phyloP scores from a whole-genome alignment of 2,113 vertebrate genomes.

The Regulus satrapa region DNA sequence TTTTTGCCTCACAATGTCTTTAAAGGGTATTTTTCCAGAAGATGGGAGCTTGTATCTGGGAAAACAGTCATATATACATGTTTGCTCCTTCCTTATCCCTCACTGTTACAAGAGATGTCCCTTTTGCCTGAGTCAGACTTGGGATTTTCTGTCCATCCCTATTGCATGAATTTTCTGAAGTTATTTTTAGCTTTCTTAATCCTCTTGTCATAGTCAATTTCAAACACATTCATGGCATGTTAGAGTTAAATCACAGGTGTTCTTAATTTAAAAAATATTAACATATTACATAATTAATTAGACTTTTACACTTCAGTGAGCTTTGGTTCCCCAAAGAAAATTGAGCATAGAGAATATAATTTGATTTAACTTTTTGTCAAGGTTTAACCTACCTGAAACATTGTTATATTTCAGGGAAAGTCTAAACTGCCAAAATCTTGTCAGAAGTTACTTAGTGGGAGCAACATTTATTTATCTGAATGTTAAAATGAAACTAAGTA shows the following conservation, averaged over 20 bases:
- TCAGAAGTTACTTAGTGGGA: constrained; percentile 14
- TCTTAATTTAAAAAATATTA: constrained; percentile 80
- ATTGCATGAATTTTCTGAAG: background rate
- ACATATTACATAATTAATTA: constrained; percentile 79
- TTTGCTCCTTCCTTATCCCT: background rate
- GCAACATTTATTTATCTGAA: background rate
- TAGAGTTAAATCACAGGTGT: constrained; percentile 69
- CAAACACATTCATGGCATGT: constrained; percentile 36
- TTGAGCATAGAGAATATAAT: constrained; percentile 73
- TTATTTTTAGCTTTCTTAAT: constrained; percentile 15
- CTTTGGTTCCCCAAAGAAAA: constrained; percentile 75
- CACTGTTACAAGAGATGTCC: background rate
- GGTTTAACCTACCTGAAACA: constrained; percentile 77
- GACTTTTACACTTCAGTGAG: constrained; percentile 74
- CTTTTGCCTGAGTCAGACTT: background rate
- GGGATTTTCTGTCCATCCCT: background rate
- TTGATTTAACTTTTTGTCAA: constrained; percentile 77
- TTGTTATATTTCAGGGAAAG: constrained; percentile 59
- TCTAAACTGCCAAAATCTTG: constrained; percentile 51
- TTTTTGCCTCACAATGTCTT: background rate
- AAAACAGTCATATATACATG: background rate
- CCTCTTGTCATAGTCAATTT: constrained; percentile 45
- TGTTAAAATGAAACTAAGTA: background rate
- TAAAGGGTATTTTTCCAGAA: background rate
- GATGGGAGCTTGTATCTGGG: background rate